Percentiles rank a stretch among this genome's conserved stretches.
These are phyloP conservation scores for Cygnus buccinator DNA, from an alignment of 2,113 vertebrate genomes.

Conservation along the genomic window DNA sequence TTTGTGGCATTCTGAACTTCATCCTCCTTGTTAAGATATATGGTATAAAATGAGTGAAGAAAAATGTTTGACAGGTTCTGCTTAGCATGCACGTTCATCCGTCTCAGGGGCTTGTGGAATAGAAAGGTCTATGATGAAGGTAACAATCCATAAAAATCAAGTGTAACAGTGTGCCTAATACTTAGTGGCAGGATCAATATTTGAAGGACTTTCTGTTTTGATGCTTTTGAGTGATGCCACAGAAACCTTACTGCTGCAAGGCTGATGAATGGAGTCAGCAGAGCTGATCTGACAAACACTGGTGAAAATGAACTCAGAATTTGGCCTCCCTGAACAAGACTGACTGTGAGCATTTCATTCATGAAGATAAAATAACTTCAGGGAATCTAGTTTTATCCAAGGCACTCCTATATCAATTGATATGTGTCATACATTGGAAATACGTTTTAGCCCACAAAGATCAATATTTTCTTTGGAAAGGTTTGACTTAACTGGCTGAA, in stretches of 20 bases:
- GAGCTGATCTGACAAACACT: neutral
- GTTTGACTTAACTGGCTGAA: neutral
- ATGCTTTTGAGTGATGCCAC: slow-evolving; percentile 14
- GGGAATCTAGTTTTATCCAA: neutral
- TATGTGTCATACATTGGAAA: neutral
- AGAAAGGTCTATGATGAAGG: slow-evolving; percentile 22
- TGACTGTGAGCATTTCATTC: neutral
- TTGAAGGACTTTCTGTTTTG: slow-evolving; percentile 51
- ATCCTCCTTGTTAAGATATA: neutral
- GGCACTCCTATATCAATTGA: neutral
- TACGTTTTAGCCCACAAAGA: neutral
- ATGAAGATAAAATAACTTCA: neutral
- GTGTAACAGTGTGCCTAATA: neutral
- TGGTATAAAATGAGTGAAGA: neutral
- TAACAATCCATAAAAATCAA: slow-evolving; percentile 49
- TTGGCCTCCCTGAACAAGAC: neutral
- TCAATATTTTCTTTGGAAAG: neutral
- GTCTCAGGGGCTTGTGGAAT: neutral
- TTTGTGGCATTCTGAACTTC: neutral
- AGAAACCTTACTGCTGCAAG: neutral
- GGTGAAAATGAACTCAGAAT: neutral
- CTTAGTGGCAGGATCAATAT: slow-evolving; percentile 47
- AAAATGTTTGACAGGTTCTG: neutral
- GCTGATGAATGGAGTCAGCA: neutral
- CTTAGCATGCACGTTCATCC: neutral